Base-by-base conservation (phyloP, 2,888 invertebrate species). In the Doris montereyensis region DNA sequence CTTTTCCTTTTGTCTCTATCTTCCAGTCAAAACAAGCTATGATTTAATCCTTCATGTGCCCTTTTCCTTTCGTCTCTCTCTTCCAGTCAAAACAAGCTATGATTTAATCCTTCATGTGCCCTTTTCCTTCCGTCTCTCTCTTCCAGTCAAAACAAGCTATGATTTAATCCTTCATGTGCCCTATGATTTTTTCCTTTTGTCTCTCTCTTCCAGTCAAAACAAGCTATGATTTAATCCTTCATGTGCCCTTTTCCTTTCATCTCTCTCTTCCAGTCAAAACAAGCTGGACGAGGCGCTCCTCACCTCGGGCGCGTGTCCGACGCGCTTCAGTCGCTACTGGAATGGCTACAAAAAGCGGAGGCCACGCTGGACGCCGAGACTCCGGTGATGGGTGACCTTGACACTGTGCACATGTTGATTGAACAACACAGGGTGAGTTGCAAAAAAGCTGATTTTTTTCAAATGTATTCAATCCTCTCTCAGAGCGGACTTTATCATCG, bases 271-370 rank as follows among this genome's bases (percentile, higher is more conserved):
- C 88, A 91, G 91, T 82, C 90, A 91, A 83, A 91, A 89, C 86
- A 90, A 90, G 82, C 86, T 91, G 84, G 91, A 91, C 85, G 89
- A 90, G 79, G 89, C 89, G 5, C 84, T 91, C 83, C 83, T 91
- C 75, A 89, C 88, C 13, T 90, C 90, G 5, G 91, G 91, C 86
- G 90, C 21, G 87, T 90, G 77, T 86, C 89, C 1, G 91, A 91
- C 80, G 91, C 91, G 71, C 85, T 91, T 32, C 86, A 87, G 76
- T 89, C 90, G 1, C 85, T 90, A 76, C 83, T 89, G 72, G 91
- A 91, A 84, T 91, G 91, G 91, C 86, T 91, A 71, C 83, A 85
- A 71, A 90, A 89, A 80, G 89, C 89, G 30, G 90, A 90, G 81
- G 84, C 86, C 21, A 88, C 89, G 67, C 84, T 91, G 65, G 86